Conservation (phyloP, 2,797 vertebrate genomes). For the Antrozous pallidus region DNA sequence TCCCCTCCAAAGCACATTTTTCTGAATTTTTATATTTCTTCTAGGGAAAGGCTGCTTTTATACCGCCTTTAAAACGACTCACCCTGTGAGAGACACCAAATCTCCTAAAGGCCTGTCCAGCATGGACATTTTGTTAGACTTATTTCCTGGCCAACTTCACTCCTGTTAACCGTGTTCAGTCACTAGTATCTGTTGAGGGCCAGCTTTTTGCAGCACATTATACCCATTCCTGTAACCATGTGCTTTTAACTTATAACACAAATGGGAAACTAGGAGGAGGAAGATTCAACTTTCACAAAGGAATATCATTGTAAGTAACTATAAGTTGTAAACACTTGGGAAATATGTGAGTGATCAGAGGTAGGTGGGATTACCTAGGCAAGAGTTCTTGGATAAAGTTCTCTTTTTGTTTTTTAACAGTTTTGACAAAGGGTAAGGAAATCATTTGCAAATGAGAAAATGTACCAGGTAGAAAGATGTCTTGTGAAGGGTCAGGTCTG, state of each 20-base stretch:
- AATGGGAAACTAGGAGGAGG: not conserved
- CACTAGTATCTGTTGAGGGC: not conserved
- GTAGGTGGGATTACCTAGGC: not conserved
- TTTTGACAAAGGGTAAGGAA: constrained; percentile 27
- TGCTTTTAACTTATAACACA: not conserved
- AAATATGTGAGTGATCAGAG: not conserved
- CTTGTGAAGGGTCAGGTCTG: not conserved
- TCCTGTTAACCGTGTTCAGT: not conserved
- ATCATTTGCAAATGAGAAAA: not conserved
- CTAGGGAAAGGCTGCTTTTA: constrained; percentile 6
- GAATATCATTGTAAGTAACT: constrained; percentile 6
- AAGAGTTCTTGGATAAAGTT: constrained; percentile 17
- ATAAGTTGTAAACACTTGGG: not conserved
- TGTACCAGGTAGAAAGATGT: not conserved
- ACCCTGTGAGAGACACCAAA: not conserved
- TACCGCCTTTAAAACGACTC: not conserved
- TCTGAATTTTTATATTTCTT: constrained; percentile 8
- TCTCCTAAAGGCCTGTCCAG: not conserved
- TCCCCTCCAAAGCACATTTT: not conserved
- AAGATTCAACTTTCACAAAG: not conserved
- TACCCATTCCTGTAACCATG: not conserved
- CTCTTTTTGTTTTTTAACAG: not conserved
- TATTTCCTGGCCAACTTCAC: not conserved
- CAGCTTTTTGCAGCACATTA: not conserved
- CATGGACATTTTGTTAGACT: not conserved